phyloP scores from a whole-genome alignment of 2,797 vertebrate species.

The Euthynnus affinis region DNA sequence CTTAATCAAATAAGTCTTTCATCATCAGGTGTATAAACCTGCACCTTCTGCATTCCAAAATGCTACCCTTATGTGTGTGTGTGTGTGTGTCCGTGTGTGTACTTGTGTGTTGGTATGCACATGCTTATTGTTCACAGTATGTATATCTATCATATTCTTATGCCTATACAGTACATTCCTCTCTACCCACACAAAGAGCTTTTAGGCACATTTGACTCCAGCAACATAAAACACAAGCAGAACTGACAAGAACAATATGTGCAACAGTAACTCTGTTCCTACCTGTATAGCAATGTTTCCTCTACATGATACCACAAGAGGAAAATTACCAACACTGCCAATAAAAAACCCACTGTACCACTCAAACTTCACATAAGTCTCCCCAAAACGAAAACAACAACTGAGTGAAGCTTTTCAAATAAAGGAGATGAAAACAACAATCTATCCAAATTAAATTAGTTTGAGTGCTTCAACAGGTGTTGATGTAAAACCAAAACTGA shows the following conservation, averaged over 20 bases:
- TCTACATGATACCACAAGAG: background rate
- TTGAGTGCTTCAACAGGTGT: background rate
- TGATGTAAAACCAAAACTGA: background rate
- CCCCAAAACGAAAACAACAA: background rate
- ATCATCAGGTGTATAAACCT: slow-evolving; percentile 62
- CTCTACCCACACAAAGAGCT: slow-evolving; percentile 39
- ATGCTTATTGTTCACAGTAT: slow-evolving; percentile 18
- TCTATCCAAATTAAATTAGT: background rate
- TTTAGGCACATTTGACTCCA: slow-evolving; percentile 36
- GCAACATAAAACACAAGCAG: slow-evolving; percentile 48
- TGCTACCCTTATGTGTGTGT: slow-evolving; percentile 14
- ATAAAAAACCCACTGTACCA: too few species aligned
- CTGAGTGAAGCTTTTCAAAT: background rate
- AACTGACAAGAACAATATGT: slow-evolving; percentile 47
- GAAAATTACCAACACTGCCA: background rate
- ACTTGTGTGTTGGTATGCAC: background rate
- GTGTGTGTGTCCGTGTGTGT: background rate
- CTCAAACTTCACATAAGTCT: background rate
- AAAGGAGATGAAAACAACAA: background rate
- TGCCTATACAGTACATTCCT: slow-evolving; percentile 48
- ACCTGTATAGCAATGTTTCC: slow-evolving; percentile 13
- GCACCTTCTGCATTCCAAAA: slow-evolving; percentile 57
- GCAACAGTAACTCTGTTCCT: slow-evolving; percentile 6
- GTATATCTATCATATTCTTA: slow-evolving; percentile 48
- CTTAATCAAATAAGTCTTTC: slow-evolving; percentile 76